Evolutionary conservation across 2,797 vertebrate genomes (phyloP).

Genomic region (Crax fasciolata): DNA sequence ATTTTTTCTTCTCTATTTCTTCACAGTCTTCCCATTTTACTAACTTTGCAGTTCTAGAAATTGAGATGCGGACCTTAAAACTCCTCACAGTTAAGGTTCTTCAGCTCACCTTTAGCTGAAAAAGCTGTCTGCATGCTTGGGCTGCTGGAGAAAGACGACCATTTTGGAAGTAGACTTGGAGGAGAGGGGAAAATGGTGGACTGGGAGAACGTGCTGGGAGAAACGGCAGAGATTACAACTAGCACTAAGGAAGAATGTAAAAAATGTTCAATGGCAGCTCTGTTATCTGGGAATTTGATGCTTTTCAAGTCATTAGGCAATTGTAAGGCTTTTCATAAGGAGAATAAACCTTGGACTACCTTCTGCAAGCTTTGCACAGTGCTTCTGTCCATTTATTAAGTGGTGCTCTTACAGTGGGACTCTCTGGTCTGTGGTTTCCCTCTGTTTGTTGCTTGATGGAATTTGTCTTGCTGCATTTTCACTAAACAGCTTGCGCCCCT

Average conservation of each 20-base stretch:
- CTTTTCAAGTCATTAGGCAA: neutral
- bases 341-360: neutral
- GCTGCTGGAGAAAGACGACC: neutral
- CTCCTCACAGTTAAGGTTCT: neutral
- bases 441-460: neutral
- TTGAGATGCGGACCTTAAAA: neutral
- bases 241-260: neutral
- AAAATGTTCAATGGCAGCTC: neutral
- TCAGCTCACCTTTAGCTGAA: neutral
- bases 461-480: constrained; percentile 15
- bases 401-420: neutral
- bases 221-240: neutral
- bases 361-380: neutral
- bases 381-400: neutral
- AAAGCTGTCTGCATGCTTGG: neutral
- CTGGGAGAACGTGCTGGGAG: neutral
- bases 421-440: neutral
- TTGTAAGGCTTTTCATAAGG: neutral
- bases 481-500: neutral
- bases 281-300: neutral
- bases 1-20: neutral
- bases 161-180: neutral
- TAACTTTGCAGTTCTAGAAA: neutral
- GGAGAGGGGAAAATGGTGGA: neutral
- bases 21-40: neutral